Evolutionary conservation across 2,888 invertebrate species (phyloP).

Genomic region (Stenolophus ochropezus): DNA sequence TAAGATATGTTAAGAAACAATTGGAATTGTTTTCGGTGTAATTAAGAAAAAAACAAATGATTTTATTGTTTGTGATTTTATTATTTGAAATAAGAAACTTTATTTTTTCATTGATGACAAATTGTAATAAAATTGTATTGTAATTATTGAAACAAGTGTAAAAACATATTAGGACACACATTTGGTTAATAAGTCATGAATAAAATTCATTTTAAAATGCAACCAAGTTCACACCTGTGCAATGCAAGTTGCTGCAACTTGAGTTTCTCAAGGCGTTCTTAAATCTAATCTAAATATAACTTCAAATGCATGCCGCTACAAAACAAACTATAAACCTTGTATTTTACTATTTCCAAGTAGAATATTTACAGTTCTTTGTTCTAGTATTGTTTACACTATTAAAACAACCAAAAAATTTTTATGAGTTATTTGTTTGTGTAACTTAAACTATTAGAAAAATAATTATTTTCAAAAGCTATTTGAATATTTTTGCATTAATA

Average conservation of each 20-base stretch:
- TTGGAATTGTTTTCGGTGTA: too few relatives aligned
- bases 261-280: background rate
- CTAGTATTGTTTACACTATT: slow-evolving; percentile 1
- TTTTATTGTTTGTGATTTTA: too few relatives aligned
- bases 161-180: too few relatives aligned
- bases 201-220: too few relatives aligned
- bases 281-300: slow-evolving; percentile 8
- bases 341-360: slow-evolving; percentile 3
- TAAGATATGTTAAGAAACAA: background rate
- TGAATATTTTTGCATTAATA: too few relatives aligned
- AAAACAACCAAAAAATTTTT: slow-evolving; percentile 8
- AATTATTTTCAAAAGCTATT: background rate
- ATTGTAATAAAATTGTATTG: too few relatives aligned
- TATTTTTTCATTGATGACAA: too few relatives aligned
- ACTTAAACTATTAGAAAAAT: slow-evolving; percentile 6
- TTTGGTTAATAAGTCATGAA: too few relatives aligned
- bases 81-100: too few relatives aligned
- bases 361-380: background rate
- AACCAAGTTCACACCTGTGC: background rate
- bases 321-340: background rate
- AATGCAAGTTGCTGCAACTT: background rate
- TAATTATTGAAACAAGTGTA: too few relatives aligned
- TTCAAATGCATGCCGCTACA: background rate
- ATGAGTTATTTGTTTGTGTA: slow-evolving; percentile 15
- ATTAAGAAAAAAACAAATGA: too few relatives aligned